Conservation (phyloP, 2,113 vertebrate genomes). For the Thamnaconus septentrionalis region DNA sequence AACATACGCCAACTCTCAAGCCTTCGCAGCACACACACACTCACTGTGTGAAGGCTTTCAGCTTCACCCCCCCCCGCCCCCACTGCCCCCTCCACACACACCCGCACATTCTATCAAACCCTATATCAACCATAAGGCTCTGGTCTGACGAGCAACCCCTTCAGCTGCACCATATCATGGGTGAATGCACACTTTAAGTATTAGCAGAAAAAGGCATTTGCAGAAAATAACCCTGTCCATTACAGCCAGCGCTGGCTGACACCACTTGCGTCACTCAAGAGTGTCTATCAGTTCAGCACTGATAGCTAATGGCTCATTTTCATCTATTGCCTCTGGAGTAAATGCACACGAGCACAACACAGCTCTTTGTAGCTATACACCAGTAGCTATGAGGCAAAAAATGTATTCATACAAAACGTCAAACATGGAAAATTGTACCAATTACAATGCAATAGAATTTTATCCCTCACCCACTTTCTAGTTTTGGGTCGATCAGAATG, state of each 20-base stretch:
- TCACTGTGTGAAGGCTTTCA: not conserved
- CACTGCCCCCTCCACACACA: not conserved
- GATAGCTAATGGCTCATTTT: conserved; percentile 21
- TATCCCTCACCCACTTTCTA: too few species aligned
- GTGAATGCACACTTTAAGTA: conserved; percentile 34
- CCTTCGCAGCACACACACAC: conserved; percentile 12
- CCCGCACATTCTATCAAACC: not conserved
- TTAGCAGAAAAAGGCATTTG: conserved; percentile 19
- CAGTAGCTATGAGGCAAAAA: not conserved
- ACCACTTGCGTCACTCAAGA: conserved; percentile 36
- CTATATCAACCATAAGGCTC: conserved; percentile 9
- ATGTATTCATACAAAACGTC: too few species aligned
- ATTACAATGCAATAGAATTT: too few species aligned
- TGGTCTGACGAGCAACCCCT: conserved; percentile 18
- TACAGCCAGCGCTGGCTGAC: conserved; percentile 40
- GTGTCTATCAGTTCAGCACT: conserved; percentile 17
- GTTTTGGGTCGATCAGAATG: too few species aligned
- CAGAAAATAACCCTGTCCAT: conserved; percentile 43
- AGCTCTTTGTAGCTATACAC: conserved; percentile 12
- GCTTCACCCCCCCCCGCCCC: too few species aligned
- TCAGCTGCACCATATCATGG: conserved; percentile 17
- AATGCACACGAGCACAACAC: conserved; percentile 18
- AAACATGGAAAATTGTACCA: too few species aligned
- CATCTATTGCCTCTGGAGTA: not conserved
- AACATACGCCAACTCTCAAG: conserved; percentile 17